phyloP scores from a whole-genome alignment of 2,888 invertebrate genomes.

The Theretra japonica region DNA sequence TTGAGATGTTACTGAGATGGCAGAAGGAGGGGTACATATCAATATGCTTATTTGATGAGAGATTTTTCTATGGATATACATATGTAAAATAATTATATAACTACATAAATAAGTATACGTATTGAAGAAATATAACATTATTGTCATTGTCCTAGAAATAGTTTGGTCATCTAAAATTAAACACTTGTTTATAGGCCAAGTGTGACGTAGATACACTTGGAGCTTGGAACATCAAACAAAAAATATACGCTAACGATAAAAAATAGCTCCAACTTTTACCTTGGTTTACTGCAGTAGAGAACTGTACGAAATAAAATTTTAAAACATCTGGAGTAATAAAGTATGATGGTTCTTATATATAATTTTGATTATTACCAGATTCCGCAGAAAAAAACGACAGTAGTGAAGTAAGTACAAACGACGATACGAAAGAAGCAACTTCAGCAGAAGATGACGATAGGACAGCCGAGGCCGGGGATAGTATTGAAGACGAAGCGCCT shows the following conservation, averaged over 20 bases:
- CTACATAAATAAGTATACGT: too few relatives aligned
- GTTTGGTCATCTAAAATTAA: constrained; percentile 57
- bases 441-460: constrained; percentile 71
- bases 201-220: constrained; percentile 43
- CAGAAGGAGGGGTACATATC: too few relatives aligned
- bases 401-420: constrained; percentile 78
- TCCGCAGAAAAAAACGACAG: constrained; percentile 81
- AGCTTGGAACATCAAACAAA: constrained; percentile 43
- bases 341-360: not conserved
- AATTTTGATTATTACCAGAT: constrained; percentile 56
- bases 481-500: constrained; percentile 67
- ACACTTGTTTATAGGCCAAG: constrained; percentile 50
- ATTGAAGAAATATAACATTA: constrained; percentile 34
- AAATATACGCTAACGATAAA: constrained; percentile 42
- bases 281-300: not conserved
- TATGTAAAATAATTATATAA: too few relatives aligned
- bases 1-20: too few relatives aligned
- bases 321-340: too few relatives aligned
- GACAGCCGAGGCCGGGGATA: constrained; percentile 55
- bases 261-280: constrained; percentile 39
- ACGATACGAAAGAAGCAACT: constrained; percentile 74
- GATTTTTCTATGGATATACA: too few relatives aligned
- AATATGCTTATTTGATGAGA: too few relatives aligned
- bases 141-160: constrained; percentile 46
- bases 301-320: not conserved